Evolutionary conservation across 2,888 invertebrate species (phyloP), one percentile per base, ranked within the genome.

Genomic region (Conistra vaccinii): DNA sequence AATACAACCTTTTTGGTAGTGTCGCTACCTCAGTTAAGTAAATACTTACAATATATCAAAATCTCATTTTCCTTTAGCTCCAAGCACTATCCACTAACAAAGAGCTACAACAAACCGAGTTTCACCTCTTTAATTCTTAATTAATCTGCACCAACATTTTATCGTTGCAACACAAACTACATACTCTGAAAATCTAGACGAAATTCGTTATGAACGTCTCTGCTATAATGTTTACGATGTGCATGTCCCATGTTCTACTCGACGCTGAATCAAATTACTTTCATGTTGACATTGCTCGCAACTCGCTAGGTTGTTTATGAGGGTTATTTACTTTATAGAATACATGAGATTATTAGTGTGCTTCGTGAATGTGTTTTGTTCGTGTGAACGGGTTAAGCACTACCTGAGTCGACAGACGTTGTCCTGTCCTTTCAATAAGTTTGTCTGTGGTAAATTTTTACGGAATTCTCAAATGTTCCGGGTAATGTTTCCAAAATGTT

Each of bases 181-280:
- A 72, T 61, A 58, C 35, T 20, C 39, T 71, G 51, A 72, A 80
- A 81, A 75, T 71, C 48, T 42, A 51, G 55, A 62, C 66, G 35
- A 78, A 76, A 79, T 74, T 78, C 65, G 12, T 72, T 76, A 74
- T 78, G 53, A 76, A 51, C 66, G 58, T 67, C 65, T 70, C 62
- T 14, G 26, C 71, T 68, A 73, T 69, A 72, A 75, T 78, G 77
- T 81, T 83, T 69, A 82, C 78, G 71, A 71, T 71, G 75, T 81
- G 79, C 84, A 84, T 81, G 74, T 74, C 63, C 67, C 81, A 65
- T 73, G 68, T 69, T 74, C 48, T 69, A 61, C 73, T 67, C 69
- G 35, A 61, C 70, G 75, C 78, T 62, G 76, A 83, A 87, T 87
- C 75, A 81, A 85, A 86, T 87, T 84, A 87, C 68, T 76, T 80